Conservation (phyloP, 2,113 vertebrate genomes). For the Madoqua kirkii region DNA sequence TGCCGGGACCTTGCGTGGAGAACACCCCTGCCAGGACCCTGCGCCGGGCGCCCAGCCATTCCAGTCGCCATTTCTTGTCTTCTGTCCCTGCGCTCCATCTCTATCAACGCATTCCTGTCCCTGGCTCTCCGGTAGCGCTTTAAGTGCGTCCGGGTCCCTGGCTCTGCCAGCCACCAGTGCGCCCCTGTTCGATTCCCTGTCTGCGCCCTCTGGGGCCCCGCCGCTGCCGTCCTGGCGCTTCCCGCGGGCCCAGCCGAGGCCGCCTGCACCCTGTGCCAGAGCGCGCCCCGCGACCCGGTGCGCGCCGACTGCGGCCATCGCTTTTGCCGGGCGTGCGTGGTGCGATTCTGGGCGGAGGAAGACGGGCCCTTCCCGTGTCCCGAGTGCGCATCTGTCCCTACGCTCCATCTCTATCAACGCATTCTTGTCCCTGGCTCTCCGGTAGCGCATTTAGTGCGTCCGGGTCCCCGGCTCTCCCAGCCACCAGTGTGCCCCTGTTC, state of each 20-base stretch:
- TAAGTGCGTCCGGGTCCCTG: background rate
- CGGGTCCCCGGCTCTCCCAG: background rate
- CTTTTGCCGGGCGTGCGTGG: conserved; percentile 66
- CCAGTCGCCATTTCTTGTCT: background rate
- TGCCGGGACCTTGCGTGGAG: background rate
- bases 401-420: fast-evolving
- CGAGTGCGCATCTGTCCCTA: conserved; percentile 12
- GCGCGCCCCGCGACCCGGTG: conserved; percentile 57
- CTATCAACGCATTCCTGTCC: fast-evolving
- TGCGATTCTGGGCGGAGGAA: conserved; percentile 67
- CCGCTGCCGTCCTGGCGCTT: conserved; percentile 58
- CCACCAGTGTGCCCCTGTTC: background rate
- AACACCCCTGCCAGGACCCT: background rate
- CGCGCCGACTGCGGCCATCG: conserved; percentile 66
- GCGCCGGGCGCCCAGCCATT: background rate
- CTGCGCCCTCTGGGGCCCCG: background rate
- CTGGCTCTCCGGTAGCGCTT: background rate
- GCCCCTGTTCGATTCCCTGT: background rate
- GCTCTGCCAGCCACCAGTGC: background rate
- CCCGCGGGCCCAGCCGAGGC: conserved; percentile 58
- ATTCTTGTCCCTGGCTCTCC: background rate
- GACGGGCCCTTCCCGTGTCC: conserved; percentile 67
- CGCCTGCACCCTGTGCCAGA: conserved; percentile 69
- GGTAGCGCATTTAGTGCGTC: background rate
- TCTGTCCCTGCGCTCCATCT: fast-evolving